phyloP scores from a whole-genome alignment of 2,113 vertebrate species.

The Rynchops niger region DNA sequence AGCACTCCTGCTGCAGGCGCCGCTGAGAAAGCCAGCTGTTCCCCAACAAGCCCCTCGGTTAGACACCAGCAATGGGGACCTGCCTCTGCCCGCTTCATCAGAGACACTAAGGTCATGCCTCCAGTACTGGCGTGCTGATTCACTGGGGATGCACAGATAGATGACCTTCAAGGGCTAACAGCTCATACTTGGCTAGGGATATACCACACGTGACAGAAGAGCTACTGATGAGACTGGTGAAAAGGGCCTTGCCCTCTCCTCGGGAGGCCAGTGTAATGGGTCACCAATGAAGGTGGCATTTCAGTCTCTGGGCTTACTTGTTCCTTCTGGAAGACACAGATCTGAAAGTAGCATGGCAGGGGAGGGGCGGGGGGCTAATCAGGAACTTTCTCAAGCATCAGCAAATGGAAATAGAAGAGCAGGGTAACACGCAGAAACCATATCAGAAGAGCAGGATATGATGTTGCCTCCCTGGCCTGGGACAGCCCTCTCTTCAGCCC shows the following conservation, averaged over 20 bases:
- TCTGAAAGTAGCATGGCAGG: rapidly evolving
- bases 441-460: neutral
- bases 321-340: neutral
- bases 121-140: neutral
- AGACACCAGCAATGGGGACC: neutral
- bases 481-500: neutral
- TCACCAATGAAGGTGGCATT: neutral
- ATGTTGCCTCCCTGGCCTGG: neutral
- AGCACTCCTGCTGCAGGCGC: neutral
- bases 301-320: rapidly evolving
- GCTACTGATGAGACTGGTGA: neutral
- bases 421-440: rapidly evolving
- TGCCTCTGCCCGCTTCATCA: too few relatives aligned
- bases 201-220: rapidly evolving
- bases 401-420: neutral
- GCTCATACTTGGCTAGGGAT: neutral
- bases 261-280: neutral
- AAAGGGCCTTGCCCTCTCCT: neutral
- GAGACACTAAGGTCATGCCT: neutral
- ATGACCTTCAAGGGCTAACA: neutral
- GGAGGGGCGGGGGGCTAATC: too few relatives aligned
- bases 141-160: too few relatives aligned
- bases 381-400: neutral
- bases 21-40: neutral
- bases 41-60: neutral